These are phyloP conservation scores for honey bee (Apis mellifera) DNA, from an alignment of 1,140 invertebrate genomes.

Conservation along the genomic window Amel_HAv3.1 CM009934.2:5573001-5573500, in stretches of 20 bases:
- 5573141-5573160: background rate
- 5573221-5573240: conserved; percentile 38
- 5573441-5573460: background rate
- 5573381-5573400: conserved; percentile 45
- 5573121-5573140: conserved; percentile 1
- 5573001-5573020: no score
- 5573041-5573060: background rate
- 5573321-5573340: conserved; percentile 35
- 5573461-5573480: background rate
- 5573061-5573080: background rate
- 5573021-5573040: no score
- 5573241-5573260: conserved; percentile 51
- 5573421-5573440: conserved; percentile 20
- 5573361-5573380: conserved; percentile 46
- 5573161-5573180: conserved; percentile 6
- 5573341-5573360: conserved; percentile 1
- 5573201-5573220: conserved; percentile 31
- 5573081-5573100: conserved; percentile 5
- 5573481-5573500: background rate
- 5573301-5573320: background rate
- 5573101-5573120: conserved; percentile 27
- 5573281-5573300: conserved; percentile 36
- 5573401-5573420: conserved; percentile 30
- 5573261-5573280: conserved; percentile 30
- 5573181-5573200: conserved; percentile 41